Conservation (phyloP, 2,888 invertebrate species). For the Byasa hedistus region DNA sequence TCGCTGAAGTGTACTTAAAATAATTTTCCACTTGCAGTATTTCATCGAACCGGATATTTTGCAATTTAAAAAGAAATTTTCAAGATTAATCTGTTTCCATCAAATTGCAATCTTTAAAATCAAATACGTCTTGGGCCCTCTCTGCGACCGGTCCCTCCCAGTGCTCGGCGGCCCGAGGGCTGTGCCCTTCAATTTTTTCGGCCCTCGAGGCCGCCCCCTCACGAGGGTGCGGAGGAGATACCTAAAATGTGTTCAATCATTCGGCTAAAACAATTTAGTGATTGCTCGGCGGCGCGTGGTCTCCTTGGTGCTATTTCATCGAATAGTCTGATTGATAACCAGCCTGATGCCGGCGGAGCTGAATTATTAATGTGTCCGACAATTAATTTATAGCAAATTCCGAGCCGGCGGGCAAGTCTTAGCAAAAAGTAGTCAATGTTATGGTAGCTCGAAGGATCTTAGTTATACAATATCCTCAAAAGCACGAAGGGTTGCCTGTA, state of each 20-base stretch:
- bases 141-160: slow-evolving; percentile 1
- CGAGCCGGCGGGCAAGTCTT: too few species aligned
- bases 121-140: neutral
- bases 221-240: neutral
- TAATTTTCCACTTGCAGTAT: too few species aligned
- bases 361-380: too few species aligned
- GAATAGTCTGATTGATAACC: too few species aligned
- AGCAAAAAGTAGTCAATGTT: too few species aligned
- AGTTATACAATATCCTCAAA: too few species aligned
- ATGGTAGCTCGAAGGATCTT: too few species aligned
- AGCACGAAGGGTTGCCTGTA: too few species aligned
- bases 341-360: too few species aligned
- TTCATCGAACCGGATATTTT: neutral
- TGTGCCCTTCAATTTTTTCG: slow-evolving; percentile 33
- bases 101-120: slow-evolving; percentile 12
- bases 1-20: too few species aligned
- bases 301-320: slow-evolving; percentile 10
- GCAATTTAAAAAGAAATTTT: neutral
- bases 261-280: slow-evolving; percentile 20
- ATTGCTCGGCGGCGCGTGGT: slow-evolving; percentile 13
- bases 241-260: slow-evolving; percentile 23
- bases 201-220: slow-evolving; percentile 34
- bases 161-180: slow-evolving; percentile 7
- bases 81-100: neutral
- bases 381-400: too few species aligned